Percentiles rank a stretch among this genome's conserved stretches.
These are phyloP conservation scores for Hormaphis cornu DNA, from an alignment of 1,140 invertebrate species.

Conservation along the genomic window DNA sequence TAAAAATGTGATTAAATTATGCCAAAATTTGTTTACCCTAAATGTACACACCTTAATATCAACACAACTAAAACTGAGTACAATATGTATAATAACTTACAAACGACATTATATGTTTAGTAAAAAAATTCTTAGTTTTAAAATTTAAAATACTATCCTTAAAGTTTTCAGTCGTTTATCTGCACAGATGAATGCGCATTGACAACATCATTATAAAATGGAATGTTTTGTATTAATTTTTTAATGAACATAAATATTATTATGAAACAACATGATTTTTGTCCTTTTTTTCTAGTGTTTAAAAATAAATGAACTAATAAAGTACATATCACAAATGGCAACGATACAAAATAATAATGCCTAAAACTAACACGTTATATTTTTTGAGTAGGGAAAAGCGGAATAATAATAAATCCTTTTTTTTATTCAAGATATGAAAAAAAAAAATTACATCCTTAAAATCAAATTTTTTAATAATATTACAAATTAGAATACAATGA, in stretches of 20 bases:
- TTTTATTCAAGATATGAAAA: not conserved
- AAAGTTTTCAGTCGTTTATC: constrained; percentile 23
- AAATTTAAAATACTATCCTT: constrained; percentile 13
- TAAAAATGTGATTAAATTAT: constrained; percentile 5
- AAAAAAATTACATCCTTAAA: not conserved
- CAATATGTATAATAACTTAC: constrained; percentile 8
- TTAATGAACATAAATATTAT: not conserved
- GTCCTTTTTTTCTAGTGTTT: not conserved
- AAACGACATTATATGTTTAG: not conserved
- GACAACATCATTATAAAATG: constrained; percentile 13
- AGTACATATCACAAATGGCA: constrained; percentile 31
- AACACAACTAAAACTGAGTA: not conserved
- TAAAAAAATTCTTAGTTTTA: constrained; percentile 2
- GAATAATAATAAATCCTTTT: not conserved
- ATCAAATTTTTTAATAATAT: not conserved
- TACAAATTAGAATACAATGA: no score
- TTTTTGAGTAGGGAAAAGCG: not conserved
- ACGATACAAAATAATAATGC: constrained; percentile 28
- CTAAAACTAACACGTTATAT: constrained; percentile 1
- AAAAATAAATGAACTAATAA: constrained; percentile 3
- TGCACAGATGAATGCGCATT: constrained; percentile 10
- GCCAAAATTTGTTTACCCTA: constrained; percentile 7
- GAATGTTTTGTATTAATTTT: not conserved
- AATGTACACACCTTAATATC: constrained; percentile 1
- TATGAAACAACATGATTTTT: not conserved